Evolutionary conservation across 2,888 invertebrate genomes (phyloP).

Genomic region (Ophraella communa): DNA sequence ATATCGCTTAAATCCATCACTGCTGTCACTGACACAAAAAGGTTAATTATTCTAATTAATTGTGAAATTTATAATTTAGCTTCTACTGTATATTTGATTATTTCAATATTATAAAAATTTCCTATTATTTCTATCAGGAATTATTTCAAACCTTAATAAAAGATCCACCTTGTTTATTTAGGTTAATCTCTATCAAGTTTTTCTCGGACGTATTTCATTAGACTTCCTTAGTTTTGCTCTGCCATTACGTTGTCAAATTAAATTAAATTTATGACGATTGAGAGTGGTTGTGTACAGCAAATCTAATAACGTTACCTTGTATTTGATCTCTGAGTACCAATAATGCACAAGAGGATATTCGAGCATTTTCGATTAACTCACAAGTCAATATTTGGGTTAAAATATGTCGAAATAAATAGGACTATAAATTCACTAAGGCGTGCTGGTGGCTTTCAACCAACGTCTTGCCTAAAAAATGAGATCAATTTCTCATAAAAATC

Average conservation of each 20-base stretch:
- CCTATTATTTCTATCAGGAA: too few species aligned
- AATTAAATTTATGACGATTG: neutral
- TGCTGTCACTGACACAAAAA: too few species aligned
- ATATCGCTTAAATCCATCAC: too few species aligned
- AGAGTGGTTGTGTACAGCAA: neutral
- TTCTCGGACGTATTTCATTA: too few species aligned
- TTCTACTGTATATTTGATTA: too few species aligned
- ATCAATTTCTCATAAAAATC: neutral
- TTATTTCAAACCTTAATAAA: too few species aligned
- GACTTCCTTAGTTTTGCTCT: neutral
- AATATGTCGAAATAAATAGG: too few species aligned
- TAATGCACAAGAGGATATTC: neutral
- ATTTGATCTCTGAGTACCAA: neutral
- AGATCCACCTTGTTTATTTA: too few species aligned
- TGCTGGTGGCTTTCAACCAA: neutral
- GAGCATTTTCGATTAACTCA: neutral
- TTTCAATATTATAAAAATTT: too few species aligned
- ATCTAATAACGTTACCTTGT: neutral
- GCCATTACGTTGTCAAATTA: neutral
- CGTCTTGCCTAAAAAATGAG: neutral
- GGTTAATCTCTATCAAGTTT: too few species aligned
- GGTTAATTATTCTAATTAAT: too few species aligned
- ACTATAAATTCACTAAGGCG: neutral
- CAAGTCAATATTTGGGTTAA: neutral
- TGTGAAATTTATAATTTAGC: too few species aligned